Base-by-base conservation (phyloP, 2,888 invertebrate genomes). In the Disparrhopalites patrizii region DNA sequence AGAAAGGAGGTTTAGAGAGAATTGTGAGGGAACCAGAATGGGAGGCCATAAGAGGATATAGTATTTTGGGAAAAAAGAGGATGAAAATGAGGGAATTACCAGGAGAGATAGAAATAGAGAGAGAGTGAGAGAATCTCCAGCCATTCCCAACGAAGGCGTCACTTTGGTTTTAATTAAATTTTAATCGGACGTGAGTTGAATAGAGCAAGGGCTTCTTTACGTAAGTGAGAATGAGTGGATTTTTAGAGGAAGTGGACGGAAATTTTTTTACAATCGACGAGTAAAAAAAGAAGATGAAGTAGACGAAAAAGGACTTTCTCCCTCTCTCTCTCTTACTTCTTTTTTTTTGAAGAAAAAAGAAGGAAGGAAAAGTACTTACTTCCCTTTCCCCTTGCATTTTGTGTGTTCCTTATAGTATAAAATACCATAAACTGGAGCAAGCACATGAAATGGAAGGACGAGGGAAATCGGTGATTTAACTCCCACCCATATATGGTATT, bases 141-240 rank as follows among this genome's bases (percentile, higher is more conserved):
- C 55, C 23, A 33, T 31, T 54, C 31, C 27, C 43, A 55, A 50
- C 25, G 31, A 43, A 62, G 54, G 65, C 64, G 58, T 62, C 68
- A 66, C 65, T 67, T 68, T 68, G 66, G 66, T 68, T 71, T 69
- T 71, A 71, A 71, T 71, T 71, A 71, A 71, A 71, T 69, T 71
- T 71, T 71, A 71, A 69, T 68, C 64, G 68, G 67, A 71, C 68
- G 71, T 66, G 71, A 69, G 65, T 61, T 68, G 68, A 66, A 71
- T 65, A 63, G 58, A 63, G 43, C 47, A 40, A 28, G 20, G 25
- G 40, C n/a, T 43, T 20, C 43, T 47, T 47, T 25, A 10, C 28
- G 43, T n/a, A 43, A 62, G 52, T 31, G 52, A 51, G 52, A 57
- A 23, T 43, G 28, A 57, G 57, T 50, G 20, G 61, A 51, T 33